phyloP scores from a whole-genome alignment of 2,797 vertebrate species.

The Lithobates sylvaticus region DNA sequence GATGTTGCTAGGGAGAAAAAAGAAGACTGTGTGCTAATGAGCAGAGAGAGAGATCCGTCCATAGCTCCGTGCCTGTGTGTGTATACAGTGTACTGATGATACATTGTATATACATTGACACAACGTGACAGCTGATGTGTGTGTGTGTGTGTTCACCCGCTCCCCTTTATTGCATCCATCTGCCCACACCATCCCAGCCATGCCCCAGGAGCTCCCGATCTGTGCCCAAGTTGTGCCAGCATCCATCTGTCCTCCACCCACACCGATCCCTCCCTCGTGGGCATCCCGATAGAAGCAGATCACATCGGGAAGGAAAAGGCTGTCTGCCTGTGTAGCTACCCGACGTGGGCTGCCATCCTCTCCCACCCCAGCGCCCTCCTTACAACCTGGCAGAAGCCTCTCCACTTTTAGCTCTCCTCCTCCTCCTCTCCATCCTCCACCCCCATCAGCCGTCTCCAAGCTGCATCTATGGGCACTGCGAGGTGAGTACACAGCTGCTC shows the following conservation, averaged over 20 bases:
- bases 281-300: not conserved
- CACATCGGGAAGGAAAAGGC: not conserved
- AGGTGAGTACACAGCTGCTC: slow-evolving; percentile 48
- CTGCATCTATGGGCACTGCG: slow-evolving; percentile 55
- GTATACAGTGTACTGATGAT: slow-evolving; percentile 2
- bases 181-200: not conserved
- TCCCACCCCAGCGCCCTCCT: slow-evolving; percentile 20
- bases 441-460: slow-evolving; percentile 10
- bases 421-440: not conserved
- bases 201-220: not conserved
- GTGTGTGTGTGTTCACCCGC: no score
- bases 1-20: slow-evolving; percentile 59
- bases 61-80: slow-evolving; percentile 14
- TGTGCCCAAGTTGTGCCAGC: not conserved
- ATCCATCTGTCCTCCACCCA: slow-evolving; percentile 16
- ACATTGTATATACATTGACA: not conserved
- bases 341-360: not conserved
- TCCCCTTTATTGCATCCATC: not conserved
- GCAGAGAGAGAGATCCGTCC: slow-evolving; percentile 31
- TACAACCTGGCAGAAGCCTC: slow-evolving; percentile 48
- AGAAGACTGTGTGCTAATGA: slow-evolving; percentile 55
- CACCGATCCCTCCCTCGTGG: not conserved
- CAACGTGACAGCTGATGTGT: no score
- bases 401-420: slow-evolving; percentile 24
- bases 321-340: slow-evolving; percentile 29